Evolutionary conservation across 92 coral and sea anemone genomes (phyloP), one percentile per base, ranked within the genome.

Genomic region (Parazoanthus darwini): DNA sequence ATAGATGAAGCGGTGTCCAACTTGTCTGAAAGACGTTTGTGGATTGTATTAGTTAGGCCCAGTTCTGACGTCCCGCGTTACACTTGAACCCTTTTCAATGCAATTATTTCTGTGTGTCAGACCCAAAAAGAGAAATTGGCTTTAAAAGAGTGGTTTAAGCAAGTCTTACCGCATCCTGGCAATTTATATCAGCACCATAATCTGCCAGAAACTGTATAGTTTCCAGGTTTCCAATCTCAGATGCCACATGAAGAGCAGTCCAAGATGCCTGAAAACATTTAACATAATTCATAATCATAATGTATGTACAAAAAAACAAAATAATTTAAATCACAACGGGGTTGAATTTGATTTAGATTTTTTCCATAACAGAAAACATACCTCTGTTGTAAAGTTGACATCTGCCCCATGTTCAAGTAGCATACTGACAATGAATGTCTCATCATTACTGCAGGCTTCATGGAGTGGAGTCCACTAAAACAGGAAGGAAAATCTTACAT

Each of bases 1-100:
- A 38, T 58, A 77, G 48, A n/a, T 77, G 80, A 20, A 77, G 80
- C 13, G 80, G 80, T 38, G 80, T 77, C 80, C 80, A 77, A 35
- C 37, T 77, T 6, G 80, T 77, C 80, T 77, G 80, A 77, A 77
- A 77, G 80, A 77, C 46, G 43, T 33, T 36, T 35, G 78, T 74
- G 46, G 6, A 63, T 22, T 63, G 70, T 63, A 63, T 20, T 63
- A 63, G 70, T 39, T 46, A 46, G 7, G 11, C 51, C 8, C 51
- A 46, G 8, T 46, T 46, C 51, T 4, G 51, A 39, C 42, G 42
- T 39, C 33, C 33, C 42, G 42, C 1, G 42, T 4, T 39, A 39
- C 42, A 39, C 42, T 39, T 4, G 42, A 2, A 39, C 42, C 4
- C 42, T 2, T 39, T 39, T 39, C 42, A 39, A 4, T 39, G 42